These are phyloP conservation scores for Parthenolecanium corni DNA, from an alignment of 2,888 invertebrate species.

Conservation along the genomic window DNA sequence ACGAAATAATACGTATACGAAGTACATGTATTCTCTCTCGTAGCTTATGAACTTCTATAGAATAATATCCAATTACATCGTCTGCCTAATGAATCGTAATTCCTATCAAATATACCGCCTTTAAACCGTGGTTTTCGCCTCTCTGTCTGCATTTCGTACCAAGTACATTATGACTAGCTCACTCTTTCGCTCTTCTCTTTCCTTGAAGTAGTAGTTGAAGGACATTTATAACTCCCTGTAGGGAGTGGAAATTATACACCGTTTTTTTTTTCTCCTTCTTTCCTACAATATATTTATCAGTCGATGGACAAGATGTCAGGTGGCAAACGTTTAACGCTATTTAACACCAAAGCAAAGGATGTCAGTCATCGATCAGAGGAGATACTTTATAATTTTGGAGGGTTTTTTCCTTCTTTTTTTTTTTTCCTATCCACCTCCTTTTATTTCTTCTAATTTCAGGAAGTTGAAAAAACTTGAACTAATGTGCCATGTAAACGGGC, in stretches of 20 bases:
- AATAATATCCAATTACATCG: conserved; percentile 19
- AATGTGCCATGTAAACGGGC: too few relatives aligned
- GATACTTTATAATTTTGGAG: not conserved
- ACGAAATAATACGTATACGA: not conserved
- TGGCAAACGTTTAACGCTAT: conserved; percentile 22
- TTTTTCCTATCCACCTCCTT: too few relatives aligned
- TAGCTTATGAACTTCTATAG: not conserved
- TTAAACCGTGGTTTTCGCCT: not conserved
- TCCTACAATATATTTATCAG: not conserved
- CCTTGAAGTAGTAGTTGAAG: not conserved
- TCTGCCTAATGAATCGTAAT: conserved; percentile 25
- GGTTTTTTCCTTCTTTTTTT: too few relatives aligned
- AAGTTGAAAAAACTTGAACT: too few relatives aligned
- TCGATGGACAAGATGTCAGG: conserved; percentile 22
- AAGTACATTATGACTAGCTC: too few relatives aligned
- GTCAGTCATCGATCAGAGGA: conserved; percentile 15
- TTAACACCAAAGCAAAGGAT: not conserved
- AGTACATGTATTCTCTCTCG: too few relatives aligned
- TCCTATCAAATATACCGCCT: conserved; percentile 22
- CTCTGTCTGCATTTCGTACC: too few relatives aligned
- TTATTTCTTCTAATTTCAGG: too few relatives aligned
- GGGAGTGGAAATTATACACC: conserved; percentile 18
- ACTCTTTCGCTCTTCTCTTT: not conserved
- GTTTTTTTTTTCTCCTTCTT: not conserved
- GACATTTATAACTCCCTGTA: conserved; percentile 1